phyloP scores from a whole-genome alignment of 1,140 invertebrate genomes.

The Spodoptera frugiperda region DNA sequence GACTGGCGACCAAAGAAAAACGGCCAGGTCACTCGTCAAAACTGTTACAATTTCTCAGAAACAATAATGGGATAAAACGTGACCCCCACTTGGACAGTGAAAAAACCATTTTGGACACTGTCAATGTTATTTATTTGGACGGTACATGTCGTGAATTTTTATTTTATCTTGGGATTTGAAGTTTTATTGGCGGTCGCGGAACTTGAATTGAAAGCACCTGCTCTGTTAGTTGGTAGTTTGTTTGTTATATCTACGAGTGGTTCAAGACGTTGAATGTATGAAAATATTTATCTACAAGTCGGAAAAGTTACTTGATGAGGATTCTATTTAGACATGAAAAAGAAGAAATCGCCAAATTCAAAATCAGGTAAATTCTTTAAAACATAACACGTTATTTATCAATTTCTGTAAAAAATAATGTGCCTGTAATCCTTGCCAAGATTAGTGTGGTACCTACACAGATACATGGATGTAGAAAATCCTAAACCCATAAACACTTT shows the following conservation, averaged over 20 bases:
- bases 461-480: no score
- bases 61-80: constrained; percentile 83
- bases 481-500: no score
- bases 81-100: constrained; percentile 71
- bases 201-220: constrained; percentile 61
- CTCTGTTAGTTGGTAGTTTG: background rate
- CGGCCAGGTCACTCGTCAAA: constrained; percentile 83
- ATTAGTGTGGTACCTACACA: no score
- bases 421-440: no score
- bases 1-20: constrained; percentile 79
- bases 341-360: no score
- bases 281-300: no score
- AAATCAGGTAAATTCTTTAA: no score
- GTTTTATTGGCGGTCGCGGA: constrained; percentile 72
- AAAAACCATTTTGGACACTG: constrained; percentile 82
- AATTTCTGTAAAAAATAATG: no score
- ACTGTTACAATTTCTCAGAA: constrained; percentile 86
- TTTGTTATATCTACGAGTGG: background rate
- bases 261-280: no score
- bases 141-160: constrained; percentile 81
- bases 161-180: constrained; percentile 82
- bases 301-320: no score
- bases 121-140: constrained; percentile 85
- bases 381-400: no score
- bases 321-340: no score